Percentiles rank a stretch among this genome's conserved stretches.
Conservation (phyloP, 2,888 invertebrate genomes). For the Perizoma affinitatum region DNA sequence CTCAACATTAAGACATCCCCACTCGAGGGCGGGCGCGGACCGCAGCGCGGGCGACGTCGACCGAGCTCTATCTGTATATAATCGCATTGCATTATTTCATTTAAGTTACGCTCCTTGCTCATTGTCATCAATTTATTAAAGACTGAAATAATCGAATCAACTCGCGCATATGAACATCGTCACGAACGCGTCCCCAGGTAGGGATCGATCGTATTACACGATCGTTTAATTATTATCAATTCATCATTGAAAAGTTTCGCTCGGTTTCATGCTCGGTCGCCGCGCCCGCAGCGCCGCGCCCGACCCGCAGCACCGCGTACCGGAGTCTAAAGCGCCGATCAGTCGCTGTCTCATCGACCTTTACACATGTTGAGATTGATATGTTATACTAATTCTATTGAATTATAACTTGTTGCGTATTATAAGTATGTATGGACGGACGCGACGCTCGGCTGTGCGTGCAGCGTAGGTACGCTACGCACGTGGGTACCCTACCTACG, state of each 20-base stretch:
- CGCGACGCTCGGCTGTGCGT: constrained; percentile 29
- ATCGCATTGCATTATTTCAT: constrained; percentile 80
- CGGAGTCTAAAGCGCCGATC: constrained; percentile 46
- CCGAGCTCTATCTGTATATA: constrained; percentile 74
- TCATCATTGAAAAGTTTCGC: constrained; percentile 44
- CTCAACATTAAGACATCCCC: constrained; percentile 70
- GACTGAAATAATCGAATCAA: constrained; percentile 78
- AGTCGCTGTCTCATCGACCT: constrained; percentile 77
- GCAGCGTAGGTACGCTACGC: constrained; percentile 11
- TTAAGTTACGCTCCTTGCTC: constrained; percentile 80
- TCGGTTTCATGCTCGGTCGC: constrained; percentile 51
- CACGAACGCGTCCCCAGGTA: constrained; percentile 76
- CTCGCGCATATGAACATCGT: constrained; percentile 81
- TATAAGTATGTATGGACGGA: constrained; percentile 66
- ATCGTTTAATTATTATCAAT: constrained; percentile 51
- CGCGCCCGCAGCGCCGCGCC: constrained; percentile 27
- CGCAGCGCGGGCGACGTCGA: constrained; percentile 57
- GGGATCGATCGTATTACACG: constrained; percentile 73
- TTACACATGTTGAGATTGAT: constrained; percentile 84
- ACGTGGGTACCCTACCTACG: neutral
- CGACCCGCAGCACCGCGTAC: constrained; percentile 34
- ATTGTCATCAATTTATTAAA: constrained; percentile 84
- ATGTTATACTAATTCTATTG: constrained; percentile 84
- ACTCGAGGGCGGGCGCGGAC: constrained; percentile 50
- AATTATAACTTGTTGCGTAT: constrained; percentile 83